These are phyloP conservation scores for Mechanitis mazaeus DNA, from an alignment of 2,888 invertebrate species.

Conservation along the genomic window DNA sequence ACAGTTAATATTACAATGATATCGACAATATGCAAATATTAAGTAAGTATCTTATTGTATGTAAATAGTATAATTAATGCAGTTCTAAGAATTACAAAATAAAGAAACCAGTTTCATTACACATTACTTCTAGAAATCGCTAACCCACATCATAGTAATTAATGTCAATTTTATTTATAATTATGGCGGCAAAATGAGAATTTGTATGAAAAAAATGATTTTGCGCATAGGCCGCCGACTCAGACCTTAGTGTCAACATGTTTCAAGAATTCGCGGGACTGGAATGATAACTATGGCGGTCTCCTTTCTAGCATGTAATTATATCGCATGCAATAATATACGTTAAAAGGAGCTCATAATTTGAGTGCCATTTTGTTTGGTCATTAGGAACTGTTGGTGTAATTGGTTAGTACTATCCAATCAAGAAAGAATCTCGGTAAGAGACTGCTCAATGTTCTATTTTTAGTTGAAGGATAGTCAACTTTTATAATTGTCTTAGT, in stretches of 20 bases:
- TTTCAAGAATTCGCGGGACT: conserved; percentile 31
- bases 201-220: conserved; percentile 47
- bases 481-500: too few relatives aligned
- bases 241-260: conserved; percentile 36
- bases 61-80: conserved; percentile 1
- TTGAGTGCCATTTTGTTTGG: conserved; percentile 32
- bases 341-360: conserved; percentile 31
- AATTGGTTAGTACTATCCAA: conserved; percentile 30
- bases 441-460: conserved; percentile 18
- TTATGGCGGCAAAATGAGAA: conserved; percentile 41
- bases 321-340: conserved; percentile 28
- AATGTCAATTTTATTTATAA: conserved; percentile 73
- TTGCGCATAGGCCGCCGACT: conserved; percentile 34
- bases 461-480: conserved; percentile 7
- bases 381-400: conserved; percentile 27
- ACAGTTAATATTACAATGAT: too few relatives aligned
- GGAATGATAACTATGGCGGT: conserved; percentile 37
- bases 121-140: conserved; percentile 60
- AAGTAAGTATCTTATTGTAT: not conserved
- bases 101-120: conserved; percentile 25
- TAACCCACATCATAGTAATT: conserved; percentile 68
- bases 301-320: conserved; percentile 36
- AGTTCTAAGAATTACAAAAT: conserved; percentile 11
- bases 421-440: conserved; percentile 25
- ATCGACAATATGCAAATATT: conserved; percentile 1